A percentile compares a stretch with the other conserved stretches of the same genome.
phyloP scores from a whole-genome alignment of 2,797 vertebrate species.

The Okamejei kenojei region DNA sequence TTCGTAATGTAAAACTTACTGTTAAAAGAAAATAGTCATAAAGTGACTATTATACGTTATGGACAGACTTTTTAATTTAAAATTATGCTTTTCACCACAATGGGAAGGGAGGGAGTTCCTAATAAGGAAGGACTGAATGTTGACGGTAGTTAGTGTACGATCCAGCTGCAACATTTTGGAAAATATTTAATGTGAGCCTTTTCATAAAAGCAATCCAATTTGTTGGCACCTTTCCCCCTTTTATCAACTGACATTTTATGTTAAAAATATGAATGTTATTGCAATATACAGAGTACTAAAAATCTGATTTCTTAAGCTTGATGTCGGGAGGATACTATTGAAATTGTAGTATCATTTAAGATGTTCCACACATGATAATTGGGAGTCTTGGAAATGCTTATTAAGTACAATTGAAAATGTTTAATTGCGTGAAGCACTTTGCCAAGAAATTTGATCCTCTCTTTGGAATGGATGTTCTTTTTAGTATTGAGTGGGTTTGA shows the following conservation, averaged over 20 bases:
- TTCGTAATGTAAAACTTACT: slow-evolving; percentile 22
- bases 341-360: background rate
- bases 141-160: background rate
- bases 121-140: background rate
- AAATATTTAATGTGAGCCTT: background rate
- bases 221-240: background rate
- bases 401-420: slow-evolving; percentile 10
- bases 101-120: background rate
- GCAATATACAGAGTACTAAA: background rate
- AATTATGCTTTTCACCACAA: background rate
- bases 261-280: background rate
- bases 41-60: background rate
- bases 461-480: background rate
- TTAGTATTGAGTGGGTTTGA: background rate
- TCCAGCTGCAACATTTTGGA: background rate
- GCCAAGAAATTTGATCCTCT: background rate
- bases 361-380: background rate
- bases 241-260: background rate
- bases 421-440: background rate
- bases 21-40: background rate
- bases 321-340: background rate
- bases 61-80: background rate
- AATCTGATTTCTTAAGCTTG: background rate
- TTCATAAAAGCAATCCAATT: background rate
- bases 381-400: background rate